Percentiles rank a stretch among this genome's conserved stretches.
Evolutionary conservation across 2,888 invertebrate species (phyloP).

Genomic region (Therioaphis trifolii): DNA sequence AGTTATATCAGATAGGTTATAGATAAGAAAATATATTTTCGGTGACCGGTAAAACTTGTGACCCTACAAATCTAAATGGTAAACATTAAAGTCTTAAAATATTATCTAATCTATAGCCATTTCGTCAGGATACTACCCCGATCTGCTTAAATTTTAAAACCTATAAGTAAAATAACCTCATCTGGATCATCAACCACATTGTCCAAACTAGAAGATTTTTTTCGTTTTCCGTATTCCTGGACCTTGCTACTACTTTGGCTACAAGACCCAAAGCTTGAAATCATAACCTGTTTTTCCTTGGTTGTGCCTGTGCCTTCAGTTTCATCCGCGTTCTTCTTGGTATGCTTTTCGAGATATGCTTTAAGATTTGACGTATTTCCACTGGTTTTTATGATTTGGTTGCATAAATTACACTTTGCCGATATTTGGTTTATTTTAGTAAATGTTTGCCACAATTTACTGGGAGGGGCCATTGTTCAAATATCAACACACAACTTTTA

Average conservation of each 20-base stretch:
- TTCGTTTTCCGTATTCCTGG: conserved; percentile 24
- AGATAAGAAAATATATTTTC: too few species aligned
- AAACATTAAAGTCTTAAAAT: conserved; percentile 18
- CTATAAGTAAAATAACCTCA: conserved; percentile 26
- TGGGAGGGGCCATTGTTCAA: conserved; percentile 7
- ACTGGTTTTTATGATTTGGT: conserved; percentile 21
- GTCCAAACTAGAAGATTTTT: conserved; percentile 15
- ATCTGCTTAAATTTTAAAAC: conserved; percentile 16
- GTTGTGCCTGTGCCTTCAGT: conserved; percentile 12
- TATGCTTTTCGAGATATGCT: conserved; percentile 22
- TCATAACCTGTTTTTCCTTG: conserved; percentile 19
- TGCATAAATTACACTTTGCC: conserved; percentile 13
- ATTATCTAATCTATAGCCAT: conserved; percentile 20
- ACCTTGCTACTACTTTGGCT: conserved; percentile 6
- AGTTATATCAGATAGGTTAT: too few species aligned
- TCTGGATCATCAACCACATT: conserved; percentile 26
- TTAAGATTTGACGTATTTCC: conserved; percentile 26
- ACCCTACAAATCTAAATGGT: conserved; percentile 25
- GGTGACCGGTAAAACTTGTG: background rate
- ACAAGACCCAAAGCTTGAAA: conserved; percentile 25
- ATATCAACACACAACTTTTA: too few species aligned
- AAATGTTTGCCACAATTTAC: conserved; percentile 14
- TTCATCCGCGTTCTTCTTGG: conserved; percentile 20
- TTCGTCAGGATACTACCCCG: conserved; percentile 13
- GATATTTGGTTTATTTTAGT: conserved; percentile 23